A percentile compares a stretch with the other conserved stretches of the same genome.
Conservation (phyloP, 2,888 invertebrate genomes). For the Apodemia zela region DNA sequence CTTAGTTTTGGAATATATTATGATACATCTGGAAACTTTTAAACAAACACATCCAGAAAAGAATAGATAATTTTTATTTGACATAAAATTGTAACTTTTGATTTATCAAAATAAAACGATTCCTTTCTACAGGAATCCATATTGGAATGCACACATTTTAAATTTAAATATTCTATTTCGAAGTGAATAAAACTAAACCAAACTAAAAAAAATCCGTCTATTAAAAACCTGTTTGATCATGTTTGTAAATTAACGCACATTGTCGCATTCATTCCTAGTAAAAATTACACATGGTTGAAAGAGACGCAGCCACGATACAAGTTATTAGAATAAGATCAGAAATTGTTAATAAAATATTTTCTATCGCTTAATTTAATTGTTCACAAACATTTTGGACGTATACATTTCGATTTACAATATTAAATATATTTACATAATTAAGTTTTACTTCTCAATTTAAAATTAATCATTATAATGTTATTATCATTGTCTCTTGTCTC, state of each 20-base stretch:
- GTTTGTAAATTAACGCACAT: not conserved
- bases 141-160: not conserved
- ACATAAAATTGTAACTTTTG: not conserved
- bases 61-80: no score
- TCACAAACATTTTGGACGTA: slow-evolving; percentile 5
- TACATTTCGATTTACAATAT: not conserved
- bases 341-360: not conserved
- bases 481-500: not conserved
- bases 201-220: no score
- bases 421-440: not conserved
- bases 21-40: no score
- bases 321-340: not conserved
- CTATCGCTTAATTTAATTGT: slow-evolving; percentile 19
- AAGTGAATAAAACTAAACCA: not conserved
- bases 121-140: not conserved
- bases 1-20: no score
- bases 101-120: not conserved
- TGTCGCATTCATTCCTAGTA: not conserved
- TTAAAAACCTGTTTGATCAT: not conserved
- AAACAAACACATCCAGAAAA: no score
- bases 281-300: not conserved
- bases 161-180: not conserved
- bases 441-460: not conserved
- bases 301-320: no score
- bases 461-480: not conserved